A percentile compares a stretch with the other conserved stretches of the same genome.
These are phyloP conservation scores for Siniperca undulata DNA, from an alignment of 2,797 vertebrate species.

Conservation along the genomic window DNA sequence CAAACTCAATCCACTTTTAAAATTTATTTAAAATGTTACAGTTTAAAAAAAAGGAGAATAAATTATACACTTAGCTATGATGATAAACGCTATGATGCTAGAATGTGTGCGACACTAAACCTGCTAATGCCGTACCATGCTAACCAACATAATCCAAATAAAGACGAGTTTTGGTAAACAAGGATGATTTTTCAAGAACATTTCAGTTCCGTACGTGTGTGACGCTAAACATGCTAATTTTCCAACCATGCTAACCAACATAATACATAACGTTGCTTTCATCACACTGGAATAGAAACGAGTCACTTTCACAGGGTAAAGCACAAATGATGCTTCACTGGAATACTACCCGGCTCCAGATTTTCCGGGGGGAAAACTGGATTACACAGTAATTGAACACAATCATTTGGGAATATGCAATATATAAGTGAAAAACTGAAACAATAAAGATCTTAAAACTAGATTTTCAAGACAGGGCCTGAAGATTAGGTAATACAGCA, in stretches of 20 bases:
- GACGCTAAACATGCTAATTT: neutral
- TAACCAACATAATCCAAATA: neutral
- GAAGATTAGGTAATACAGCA: neutral
- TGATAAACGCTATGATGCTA: neutral
- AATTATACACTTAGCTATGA: neutral
- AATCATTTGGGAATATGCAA: neutral
- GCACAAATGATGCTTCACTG: neutral
- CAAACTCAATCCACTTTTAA: too few relatives aligned
- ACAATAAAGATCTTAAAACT: neutral
- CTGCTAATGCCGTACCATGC: too few relatives aligned
- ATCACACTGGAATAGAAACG: neutral
- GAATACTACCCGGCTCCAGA: neutral
- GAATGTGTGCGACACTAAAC: neutral
- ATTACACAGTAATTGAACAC: neutral
- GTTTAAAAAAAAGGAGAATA: neutral
- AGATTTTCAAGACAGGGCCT: neutral
- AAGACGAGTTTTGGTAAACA: too few relatives aligned
- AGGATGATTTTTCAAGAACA: too few relatives aligned
- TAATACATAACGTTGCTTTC: neutral
- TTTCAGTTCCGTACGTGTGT: neutral
- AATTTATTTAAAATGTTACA: neutral
- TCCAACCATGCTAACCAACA: neutral
- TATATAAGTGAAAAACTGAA: neutral
- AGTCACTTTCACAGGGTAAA: neutral
- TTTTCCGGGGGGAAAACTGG: neutral